These are phyloP conservation scores for Platycheirus albimanus DNA, from an alignment of 2,888 invertebrate genomes.

Conservation along the genomic window DNA sequence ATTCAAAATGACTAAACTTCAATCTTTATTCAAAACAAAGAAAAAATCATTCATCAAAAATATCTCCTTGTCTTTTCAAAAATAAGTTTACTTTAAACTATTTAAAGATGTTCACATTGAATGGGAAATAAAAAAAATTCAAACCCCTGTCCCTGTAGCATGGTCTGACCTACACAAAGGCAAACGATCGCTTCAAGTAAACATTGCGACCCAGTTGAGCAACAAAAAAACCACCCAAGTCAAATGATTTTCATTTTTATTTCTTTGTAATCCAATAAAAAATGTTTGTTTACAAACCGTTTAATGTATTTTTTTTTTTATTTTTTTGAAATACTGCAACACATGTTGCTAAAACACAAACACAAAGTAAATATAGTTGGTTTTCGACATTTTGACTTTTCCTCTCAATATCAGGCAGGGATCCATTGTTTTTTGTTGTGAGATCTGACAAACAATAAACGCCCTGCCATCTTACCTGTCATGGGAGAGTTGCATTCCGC, in stretches of 20 bases:
- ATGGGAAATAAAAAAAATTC: too few species aligned
- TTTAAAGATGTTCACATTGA: too few species aligned
- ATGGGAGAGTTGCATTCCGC: constrained; percentile 61
- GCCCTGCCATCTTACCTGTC: constrained; percentile 61
- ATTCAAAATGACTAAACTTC: too few species aligned
- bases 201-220: constrained; percentile 58
- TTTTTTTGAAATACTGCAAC: too few species aligned
- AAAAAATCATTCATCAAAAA: too few species aligned
- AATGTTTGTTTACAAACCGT: constrained; percentile 51
- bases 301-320: constrained; percentile 30
- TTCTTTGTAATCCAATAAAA: constrained; percentile 57
- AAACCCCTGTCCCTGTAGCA: constrained; percentile 11
- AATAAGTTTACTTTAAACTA: not conserved
- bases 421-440: constrained; percentile 3
- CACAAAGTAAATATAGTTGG: not conserved
- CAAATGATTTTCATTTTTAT: constrained; percentile 27
- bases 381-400: not conserved
- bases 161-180: constrained; percentile 39
- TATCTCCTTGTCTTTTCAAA: not conserved
- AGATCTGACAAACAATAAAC: constrained; percentile 31
- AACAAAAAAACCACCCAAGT: constrained; percentile 66
- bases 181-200: constrained; percentile 35
- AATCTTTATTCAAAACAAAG: too few species aligned
- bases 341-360: constrained; percentile 36
- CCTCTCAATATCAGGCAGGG: constrained; percentile 15